Conservation (phyloP, 1,140 invertebrate genomes). For the Zelostemma sp. region DNA sequence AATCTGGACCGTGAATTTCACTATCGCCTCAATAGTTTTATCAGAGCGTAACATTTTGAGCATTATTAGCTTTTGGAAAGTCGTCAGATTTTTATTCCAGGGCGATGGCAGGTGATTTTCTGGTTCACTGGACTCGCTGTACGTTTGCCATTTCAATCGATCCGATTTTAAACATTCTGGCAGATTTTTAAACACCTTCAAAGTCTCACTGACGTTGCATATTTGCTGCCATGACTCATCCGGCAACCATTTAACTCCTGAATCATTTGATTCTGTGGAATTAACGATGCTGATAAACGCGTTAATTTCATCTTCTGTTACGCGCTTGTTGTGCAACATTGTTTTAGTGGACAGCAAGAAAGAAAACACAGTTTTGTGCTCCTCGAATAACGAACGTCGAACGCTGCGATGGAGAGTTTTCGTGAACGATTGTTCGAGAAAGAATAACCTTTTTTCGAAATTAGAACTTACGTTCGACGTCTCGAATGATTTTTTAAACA, state of each 20-base stretch:
- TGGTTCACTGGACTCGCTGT: slow-evolving; percentile 68
- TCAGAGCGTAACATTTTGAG: slow-evolving; percentile 74
- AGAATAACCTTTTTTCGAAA: slow-evolving; percentile 70
- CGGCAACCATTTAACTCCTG: slow-evolving; percentile 71
- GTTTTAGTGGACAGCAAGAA: slow-evolving; percentile 74
- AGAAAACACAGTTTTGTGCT: slow-evolving; percentile 79
- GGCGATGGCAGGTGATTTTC: slow-evolving; percentile 65
- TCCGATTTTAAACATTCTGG: slow-evolving; percentile 58
- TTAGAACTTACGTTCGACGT: slow-evolving; percentile 73
- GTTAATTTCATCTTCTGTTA: slow-evolving; percentile 73
- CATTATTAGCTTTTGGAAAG: slow-evolving; percentile 75
- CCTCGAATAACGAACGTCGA: slow-evolving; percentile 78
- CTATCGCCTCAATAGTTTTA: slow-evolving; percentile 66
- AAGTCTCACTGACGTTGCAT: slow-evolving; percentile 68
- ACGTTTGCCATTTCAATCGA: slow-evolving; percentile 70
- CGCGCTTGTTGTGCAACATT: slow-evolving; percentile 65
- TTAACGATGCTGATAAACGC: slow-evolving; percentile 73
- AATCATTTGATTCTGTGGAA: slow-evolving; percentile 66
- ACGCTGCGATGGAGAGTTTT: slow-evolving; percentile 77
- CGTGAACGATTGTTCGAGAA: slow-evolving; percentile 75
- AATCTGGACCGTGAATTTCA: slow-evolving; percentile 66
- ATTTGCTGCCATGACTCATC: slow-evolving; percentile 76
- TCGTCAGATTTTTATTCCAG: slow-evolving; percentile 67
- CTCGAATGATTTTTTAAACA: slow-evolving; percentile 76
- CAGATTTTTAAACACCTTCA: slow-evolving; percentile 69